Percentiles rank a stretch among this genome's conserved stretches.
Evolutionary conservation across 2,888 invertebrate species (phyloP).

Genomic region (Cyclophora albipunctata): DNA sequence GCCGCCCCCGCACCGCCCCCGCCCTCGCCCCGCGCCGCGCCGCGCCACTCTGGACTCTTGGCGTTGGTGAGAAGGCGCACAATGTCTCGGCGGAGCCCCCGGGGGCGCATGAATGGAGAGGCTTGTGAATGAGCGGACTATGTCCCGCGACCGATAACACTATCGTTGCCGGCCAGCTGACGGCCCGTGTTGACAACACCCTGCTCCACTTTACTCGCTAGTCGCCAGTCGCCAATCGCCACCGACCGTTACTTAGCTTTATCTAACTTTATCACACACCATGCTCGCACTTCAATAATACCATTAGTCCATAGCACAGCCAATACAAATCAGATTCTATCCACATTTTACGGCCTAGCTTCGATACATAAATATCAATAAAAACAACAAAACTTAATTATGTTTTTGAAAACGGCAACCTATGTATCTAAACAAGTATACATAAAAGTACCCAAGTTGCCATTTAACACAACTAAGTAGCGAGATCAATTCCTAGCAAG

Average conservation of each 20-base stretch:
- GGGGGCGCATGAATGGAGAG: slow-evolving; percentile 67
- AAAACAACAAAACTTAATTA: too few relatives aligned
- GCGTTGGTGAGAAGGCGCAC: slow-evolving; percentile 37
- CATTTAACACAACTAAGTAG: too few relatives aligned
- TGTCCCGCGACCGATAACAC: slow-evolving; percentile 70
- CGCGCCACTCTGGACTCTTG: slow-evolving; percentile 42
- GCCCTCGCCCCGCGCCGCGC: slow-evolving; percentile 2
- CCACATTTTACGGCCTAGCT: too few relatives aligned
- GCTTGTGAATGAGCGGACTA: slow-evolving; percentile 74
- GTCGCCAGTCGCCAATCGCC: too few relatives aligned
- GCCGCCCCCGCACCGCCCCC: slow-evolving; percentile 28
- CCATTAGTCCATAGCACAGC: too few relatives aligned
- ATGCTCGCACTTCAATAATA: slow-evolving; percentile 10
- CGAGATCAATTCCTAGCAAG: too few relatives aligned
- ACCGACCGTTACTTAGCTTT: slow-evolving; percentile 47
- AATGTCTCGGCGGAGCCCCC: slow-evolving; percentile 29
- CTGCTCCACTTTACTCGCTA: slow-evolving; percentile 65
- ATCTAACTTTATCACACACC: slow-evolving; percentile 33
- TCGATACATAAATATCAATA: too few relatives aligned
- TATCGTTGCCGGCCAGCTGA: slow-evolving; percentile 70
- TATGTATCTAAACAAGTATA: too few relatives aligned
- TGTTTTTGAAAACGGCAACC: too few relatives aligned
- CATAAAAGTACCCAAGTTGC: too few relatives aligned
- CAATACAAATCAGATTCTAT: too few relatives aligned
- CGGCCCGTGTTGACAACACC: slow-evolving; percentile 69